Evolutionary conservation across 2,113 vertebrate genomes (phyloP), one percentile per base, ranked within the genome.

Genomic region (Tenebrosternarchus preto): DNA sequence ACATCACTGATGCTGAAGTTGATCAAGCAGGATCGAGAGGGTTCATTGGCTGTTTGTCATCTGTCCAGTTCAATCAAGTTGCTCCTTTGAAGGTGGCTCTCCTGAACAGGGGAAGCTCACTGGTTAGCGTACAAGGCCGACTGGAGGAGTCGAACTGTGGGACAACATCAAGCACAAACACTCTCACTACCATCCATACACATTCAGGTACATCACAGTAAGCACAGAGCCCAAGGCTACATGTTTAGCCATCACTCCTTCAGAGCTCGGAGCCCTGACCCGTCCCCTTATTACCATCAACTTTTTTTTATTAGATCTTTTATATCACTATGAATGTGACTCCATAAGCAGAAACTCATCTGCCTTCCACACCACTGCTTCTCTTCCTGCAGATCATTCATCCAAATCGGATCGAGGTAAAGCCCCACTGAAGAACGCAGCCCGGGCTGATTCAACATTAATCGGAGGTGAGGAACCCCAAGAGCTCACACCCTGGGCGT

Each of bases 1-100:
- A 91, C 39, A 80, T 84, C 12, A 81, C 95, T 76, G 91, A 93
- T 66, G 86, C 93, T 59, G 96, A 97, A 72, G 92, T 97, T 27
- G 86, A 86, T 27, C 92, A 90, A 73, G 96, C 95, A 0, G 96
- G 95, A 11, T 83, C 82, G 0, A 83, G 92, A 36, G 97, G 98
- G 19, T 99, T 99, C 84, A 76, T 92, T 0, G 98, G 98, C 76
- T 99, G 98, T 86, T 90, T 99, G 27, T 96, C 98, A 20, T 95
- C 97, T 0, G 95, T 99, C 3, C 96, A 95, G 85, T 98, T 98
- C 88, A 99, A 99, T 64, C 93, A 96, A 0, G 84, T 95, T 0
- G 92, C 96, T 0, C 97, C 97, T 0, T 86, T 99, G 82, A 99
- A 99, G 88, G 95, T 93, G 0, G 98, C 95, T 3, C 87, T 99